A percentile compares a stretch with the other conserved stretches of the same genome.
phyloP scores from a whole-genome alignment of 2,113 vertebrate genomes.

The Catharus fuscescens region DNA sequence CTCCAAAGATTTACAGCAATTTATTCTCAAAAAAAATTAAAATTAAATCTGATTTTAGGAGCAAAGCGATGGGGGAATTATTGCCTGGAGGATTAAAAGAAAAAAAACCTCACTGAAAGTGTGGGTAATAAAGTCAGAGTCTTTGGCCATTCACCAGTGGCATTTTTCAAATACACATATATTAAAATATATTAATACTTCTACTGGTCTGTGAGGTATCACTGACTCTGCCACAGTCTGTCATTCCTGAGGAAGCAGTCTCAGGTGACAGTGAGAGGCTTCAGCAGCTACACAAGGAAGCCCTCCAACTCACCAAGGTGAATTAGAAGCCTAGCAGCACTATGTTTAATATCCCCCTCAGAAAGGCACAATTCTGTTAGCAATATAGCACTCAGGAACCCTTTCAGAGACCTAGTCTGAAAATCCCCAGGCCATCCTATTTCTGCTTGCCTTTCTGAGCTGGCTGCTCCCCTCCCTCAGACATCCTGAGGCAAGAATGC shows the following conservation, averaged over 20 bases:
- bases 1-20: conserved; percentile 36
- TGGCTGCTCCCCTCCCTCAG: not conserved
- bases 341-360: not conserved
- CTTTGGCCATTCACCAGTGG: not conserved
- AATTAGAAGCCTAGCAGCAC: not conserved
- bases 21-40: conserved; percentile 41
- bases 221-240: not conserved
- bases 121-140: not conserved
- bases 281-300: not conserved
- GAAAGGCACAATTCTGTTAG: not conserved
- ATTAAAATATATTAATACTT: conserved; percentile 44
- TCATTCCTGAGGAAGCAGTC: not conserved
- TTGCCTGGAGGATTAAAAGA: conserved; percentile 30
- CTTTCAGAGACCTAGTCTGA: not conserved
- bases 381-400: not conserved
- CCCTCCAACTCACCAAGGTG: not conserved
- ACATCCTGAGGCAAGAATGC: not conserved
- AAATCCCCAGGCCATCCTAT: not conserved
- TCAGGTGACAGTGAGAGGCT: not conserved
- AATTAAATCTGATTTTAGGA: conserved; percentile 26
- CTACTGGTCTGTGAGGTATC: not conserved
- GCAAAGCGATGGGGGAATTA: not conserved
- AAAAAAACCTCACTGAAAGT: not conserved
- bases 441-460: not conserved
- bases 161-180: not conserved